Base-by-base conservation (phyloP, 1,140 invertebrate genomes). In the Homarus americanus region DNA sequence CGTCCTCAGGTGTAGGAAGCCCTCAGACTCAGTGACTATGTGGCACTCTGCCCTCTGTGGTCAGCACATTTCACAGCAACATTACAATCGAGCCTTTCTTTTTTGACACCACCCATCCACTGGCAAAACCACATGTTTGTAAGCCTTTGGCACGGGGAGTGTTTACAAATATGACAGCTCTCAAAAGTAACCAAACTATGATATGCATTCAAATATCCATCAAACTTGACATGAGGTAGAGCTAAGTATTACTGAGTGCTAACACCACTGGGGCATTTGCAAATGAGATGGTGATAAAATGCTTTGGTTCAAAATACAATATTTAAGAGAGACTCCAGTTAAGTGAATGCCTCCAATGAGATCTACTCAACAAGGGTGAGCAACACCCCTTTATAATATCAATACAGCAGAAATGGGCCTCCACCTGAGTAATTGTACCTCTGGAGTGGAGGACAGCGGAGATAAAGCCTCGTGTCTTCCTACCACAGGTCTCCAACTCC, bases 211-310 rank as follows among this genome's bases (percentile, higher is more conserved):
- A 76, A 36, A 76, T 83, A 72, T 90, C 88, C 88, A 90, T 38
- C 79, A 83, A 90, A 75, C 88, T 89, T 90, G 88, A 84, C 88
- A 90, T 90, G 88, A 90, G 88, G 88, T 90, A 90, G 88, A 90
- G 88, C 88, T 90, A 90, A 90, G 80, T 90, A 90, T 90, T 83
- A 90, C 49, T 83, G 80, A 40, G 73, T 83, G 82, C 82, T 41
- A 66, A 82, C 72, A 83, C 88, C 88, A 83, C 79, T 40, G 34
- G 76, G 88, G 88, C 82, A 90, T 82, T 58, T 76, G 12, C 58
- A 69, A 76, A 66, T 76, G 53, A 83, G 88, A 90, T 90, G 88
- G 66, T 90, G 88, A 83, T 83, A 76, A 90, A 90, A 66, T 83
- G 88, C 88, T 90, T 90, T 90, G 88, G 88, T 90, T 90, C 69